Evolutionary conservation across 2,888 invertebrate species (phyloP), one percentile per base, ranked within the genome.

Genomic region (Thera britannica): DNA sequence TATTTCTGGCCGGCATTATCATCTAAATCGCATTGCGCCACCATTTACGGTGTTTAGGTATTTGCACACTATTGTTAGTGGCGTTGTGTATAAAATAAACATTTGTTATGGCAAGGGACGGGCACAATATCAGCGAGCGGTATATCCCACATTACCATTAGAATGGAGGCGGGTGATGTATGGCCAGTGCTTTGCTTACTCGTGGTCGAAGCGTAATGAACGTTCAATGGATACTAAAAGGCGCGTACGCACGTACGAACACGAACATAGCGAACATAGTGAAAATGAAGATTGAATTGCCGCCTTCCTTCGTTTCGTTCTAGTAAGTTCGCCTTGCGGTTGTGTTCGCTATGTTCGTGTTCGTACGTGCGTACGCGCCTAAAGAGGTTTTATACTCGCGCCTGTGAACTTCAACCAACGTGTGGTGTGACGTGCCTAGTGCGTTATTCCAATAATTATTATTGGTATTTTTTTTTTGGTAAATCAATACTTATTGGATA

Each of bases 31-130:
- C 90, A 91, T 92, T 88, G 86, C 87, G 84, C 83, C 85, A 79
- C 88, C 91, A 89, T 90, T 90, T 88, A 90, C 87, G 87, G 84
- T 89, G 93, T 92, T 91, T 92, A 93, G 93, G 93, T 93, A 90
- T 93, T 93, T 93, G 90, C 92, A 84, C 89, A 93, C 93, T 93
- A 93, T 93, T 93, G 93, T 93, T 92, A 93, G 92, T 92, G 91
- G 90, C 91, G 90, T 86, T 92, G 93, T 92, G 93, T 93, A 93
- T 93, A 93, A 93, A 93, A 93, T 93, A 92, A 93, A 93, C 93
- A 93, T 93, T 93, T 92, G 93, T 93, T 93, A 93, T 88, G 85
- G 88, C 84, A 83, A 86, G 87, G 89, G 88, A 83, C 84, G 86
- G 86, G 79, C 85, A 90, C 91, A 92, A 92, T 92, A 92, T 91